Evolutionary conservation across 2,888 invertebrate genomes (phyloP).

Genomic region (Tromatobia lineatoria): DNA sequence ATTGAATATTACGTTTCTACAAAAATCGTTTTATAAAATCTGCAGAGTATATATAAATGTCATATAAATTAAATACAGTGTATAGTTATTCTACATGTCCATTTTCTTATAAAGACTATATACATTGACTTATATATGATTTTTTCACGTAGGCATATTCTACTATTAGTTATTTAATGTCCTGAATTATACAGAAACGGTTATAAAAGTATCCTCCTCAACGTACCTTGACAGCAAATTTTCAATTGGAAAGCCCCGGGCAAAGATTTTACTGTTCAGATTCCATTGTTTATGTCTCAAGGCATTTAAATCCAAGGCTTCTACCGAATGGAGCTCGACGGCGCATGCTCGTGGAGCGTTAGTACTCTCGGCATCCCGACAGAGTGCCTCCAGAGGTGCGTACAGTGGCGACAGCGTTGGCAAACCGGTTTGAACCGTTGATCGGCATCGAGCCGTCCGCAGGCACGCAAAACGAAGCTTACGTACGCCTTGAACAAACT

Average conservation of each 20-base stretch:
- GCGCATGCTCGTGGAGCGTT: background rate
- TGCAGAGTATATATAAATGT: too few species aligned
- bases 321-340: conserved; percentile 11
- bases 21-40: too few species aligned
- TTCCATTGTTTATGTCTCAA: conserved; percentile 5
- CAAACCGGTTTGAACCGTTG: conserved; percentile 75
- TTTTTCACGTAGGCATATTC: too few species aligned
- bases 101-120: too few species aligned
- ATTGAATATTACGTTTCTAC: too few species aligned
- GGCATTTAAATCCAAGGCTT: conserved; percentile 46
- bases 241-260: background rate
- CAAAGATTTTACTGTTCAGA: background rate
- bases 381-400: conserved; percentile 34
- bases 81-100: too few species aligned
- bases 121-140: too few species aligned
- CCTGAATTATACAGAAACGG: too few species aligned
- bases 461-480: conserved; percentile 50
- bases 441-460: conserved; percentile 53
- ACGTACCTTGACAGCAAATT: background rate
- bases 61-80: too few species aligned
- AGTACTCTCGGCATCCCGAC: conserved; percentile 18
- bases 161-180: too few species aligned
- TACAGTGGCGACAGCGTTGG: conserved; percentile 54
- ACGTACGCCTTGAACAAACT: conserved; percentile 39
- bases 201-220: too few species aligned